phyloP scores from a whole-genome alignment of 2,888 invertebrate genomes.

The Cetonia aurata region DNA sequence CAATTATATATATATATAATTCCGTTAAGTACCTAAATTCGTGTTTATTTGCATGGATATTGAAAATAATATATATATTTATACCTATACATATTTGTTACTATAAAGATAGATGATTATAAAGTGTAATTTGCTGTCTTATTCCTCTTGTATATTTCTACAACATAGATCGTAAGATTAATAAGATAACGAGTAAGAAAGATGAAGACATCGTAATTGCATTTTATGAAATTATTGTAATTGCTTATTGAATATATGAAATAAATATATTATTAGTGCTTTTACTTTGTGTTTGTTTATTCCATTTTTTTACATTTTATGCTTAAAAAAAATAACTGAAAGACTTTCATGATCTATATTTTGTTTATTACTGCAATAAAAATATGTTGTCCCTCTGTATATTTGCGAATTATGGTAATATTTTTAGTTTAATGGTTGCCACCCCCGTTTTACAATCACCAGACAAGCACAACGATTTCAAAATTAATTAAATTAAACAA shows the following conservation, averaged over 20 bases:
- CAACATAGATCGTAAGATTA: conserved; percentile 20
- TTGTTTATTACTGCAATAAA: no score
- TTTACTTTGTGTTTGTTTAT: conserved; percentile 5
- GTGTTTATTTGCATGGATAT: conserved; percentile 13
- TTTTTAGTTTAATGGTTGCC: no score
- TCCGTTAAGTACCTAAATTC: no score
- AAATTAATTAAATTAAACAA: no score
- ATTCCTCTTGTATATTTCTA: conserved; percentile 43
- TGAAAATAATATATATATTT: conserved; percentile 4
- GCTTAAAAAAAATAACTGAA: neutral
- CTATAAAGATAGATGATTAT: conserved; percentile 17
- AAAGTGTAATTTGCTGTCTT: conserved; percentile 42
- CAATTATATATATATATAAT: no score
- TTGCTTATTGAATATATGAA: conserved; percentile 35
- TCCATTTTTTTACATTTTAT: neutral
- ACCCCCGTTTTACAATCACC: no score
- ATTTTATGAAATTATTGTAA: conserved; percentile 36
- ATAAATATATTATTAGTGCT: conserved; percentile 27
- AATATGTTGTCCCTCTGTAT: no score
- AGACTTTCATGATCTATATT: no score
- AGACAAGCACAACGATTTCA: no score
- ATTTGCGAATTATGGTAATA: no score
- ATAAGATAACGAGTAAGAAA: conserved; percentile 20
- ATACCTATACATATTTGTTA: conserved; percentile 24
- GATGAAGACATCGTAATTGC: conserved; percentile 35